A percentile compares a stretch with the other conserved stretches of the same genome.
These are phyloP conservation scores for Acromyrmex heyeri DNA, from an alignment of 1,140 invertebrate genomes.

Conservation along the genomic window DNA sequence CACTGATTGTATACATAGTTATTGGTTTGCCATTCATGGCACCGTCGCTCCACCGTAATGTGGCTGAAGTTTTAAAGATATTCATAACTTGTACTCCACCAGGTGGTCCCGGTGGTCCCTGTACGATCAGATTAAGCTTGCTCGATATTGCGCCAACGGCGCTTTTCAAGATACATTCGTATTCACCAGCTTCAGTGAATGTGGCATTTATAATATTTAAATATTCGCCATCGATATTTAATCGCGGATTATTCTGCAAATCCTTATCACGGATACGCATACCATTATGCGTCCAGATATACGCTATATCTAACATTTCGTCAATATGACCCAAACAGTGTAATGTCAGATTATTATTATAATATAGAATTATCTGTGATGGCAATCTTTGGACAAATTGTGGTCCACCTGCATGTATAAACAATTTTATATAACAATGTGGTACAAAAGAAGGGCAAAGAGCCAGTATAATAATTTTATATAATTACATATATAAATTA, in stretches of 20 bases:
- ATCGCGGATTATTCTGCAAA: conserved; percentile 82
- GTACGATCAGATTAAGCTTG: conserved; percentile 91
- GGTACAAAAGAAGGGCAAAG: too few species aligned
- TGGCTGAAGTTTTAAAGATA: conserved; percentile 91
- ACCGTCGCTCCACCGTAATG: conserved; percentile 96
- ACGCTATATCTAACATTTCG: conserved; percentile 94
- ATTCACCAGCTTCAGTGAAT: conserved; percentile 94
- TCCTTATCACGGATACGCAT: conserved; percentile 91
- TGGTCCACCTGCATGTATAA: conserved; percentile 88
- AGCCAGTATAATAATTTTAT: not conserved
- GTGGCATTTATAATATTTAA: conserved; percentile 94
- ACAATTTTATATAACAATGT: conserved; percentile 54
- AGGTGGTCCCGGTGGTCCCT: conserved; percentile 94
- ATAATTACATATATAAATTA: not conserved
- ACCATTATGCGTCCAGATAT: conserved; percentile 96
- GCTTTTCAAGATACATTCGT: conserved; percentile 95
- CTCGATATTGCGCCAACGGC: conserved; percentile 93
- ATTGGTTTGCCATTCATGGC: conserved; percentile 93
- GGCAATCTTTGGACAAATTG: conserved; percentile 90
- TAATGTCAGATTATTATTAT: conserved; percentile 91
- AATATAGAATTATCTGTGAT: conserved; percentile 89
- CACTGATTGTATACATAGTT: conserved; percentile 92
- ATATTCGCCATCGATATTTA: conserved; percentile 90
- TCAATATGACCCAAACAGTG: conserved; percentile 94
- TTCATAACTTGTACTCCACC: conserved; percentile 92